Evolutionary conservation across 2,113 vertebrate genomes (phyloP).

Genomic region (Asarcornis scutulata): DNA sequence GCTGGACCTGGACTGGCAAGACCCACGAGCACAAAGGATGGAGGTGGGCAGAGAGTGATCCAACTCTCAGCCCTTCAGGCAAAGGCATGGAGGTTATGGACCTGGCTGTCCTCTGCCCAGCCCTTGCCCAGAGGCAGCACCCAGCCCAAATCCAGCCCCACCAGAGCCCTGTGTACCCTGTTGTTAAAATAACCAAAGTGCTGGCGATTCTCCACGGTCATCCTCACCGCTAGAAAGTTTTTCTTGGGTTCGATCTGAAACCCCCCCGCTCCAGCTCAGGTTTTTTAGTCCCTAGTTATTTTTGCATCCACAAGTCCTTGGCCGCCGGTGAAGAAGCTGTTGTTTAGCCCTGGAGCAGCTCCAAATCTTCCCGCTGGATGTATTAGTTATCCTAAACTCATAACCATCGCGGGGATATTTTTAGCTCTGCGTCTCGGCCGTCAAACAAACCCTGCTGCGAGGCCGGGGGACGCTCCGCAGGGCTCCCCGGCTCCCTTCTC

Average conservation of each 20-base stretch:
- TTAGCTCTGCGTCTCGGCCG: not conserved
- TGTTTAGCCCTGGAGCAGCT: conserved; percentile 27
- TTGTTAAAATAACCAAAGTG: conserved; percentile 33
- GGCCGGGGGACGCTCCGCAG: not conserved
- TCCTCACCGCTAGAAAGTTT: conserved; percentile 15
- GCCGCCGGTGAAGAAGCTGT: conserved; percentile 56
- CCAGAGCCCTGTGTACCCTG: conserved; percentile 18
- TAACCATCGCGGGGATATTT: conserved; percentile 11
- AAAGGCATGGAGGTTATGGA: not conserved
- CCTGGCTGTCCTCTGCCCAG: not conserved
- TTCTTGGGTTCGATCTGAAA: conserved; percentile 17
- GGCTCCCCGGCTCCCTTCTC: not conserved
- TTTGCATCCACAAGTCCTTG: conserved; percentile 45
- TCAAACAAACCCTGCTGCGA: not conserved
- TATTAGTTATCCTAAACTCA: conserved; percentile 60
- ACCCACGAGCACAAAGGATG: not conserved
- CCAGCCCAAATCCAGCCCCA: not conserved
- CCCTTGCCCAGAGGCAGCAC: not conserved
- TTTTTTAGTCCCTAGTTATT: conserved; percentile 53
- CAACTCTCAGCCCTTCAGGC: not conserved
- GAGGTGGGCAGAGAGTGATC: not conserved
- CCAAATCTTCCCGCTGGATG: conserved; percentile 41
- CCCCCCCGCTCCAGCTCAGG: not conserved
- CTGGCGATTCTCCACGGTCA: not conserved
- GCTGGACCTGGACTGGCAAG: not conserved